phyloP scores from a whole-genome alignment of 2,888 invertebrate species.

The Ethmia dodecea region DNA sequence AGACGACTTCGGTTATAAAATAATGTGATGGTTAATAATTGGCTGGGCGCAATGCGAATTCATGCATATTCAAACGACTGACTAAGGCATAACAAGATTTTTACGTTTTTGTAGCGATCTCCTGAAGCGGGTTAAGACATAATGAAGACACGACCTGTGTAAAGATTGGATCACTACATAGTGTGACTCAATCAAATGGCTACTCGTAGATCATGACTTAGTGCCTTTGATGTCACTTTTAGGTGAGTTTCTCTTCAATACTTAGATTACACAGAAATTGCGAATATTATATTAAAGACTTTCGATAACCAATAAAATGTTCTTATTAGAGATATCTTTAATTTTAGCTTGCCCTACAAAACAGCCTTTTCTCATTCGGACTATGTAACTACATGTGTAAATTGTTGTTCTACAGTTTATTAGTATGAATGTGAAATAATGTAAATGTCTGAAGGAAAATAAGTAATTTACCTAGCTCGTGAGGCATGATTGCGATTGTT shows the following conservation, averaged over 20 bases:
- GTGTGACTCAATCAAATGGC: slow-evolving; percentile 30
- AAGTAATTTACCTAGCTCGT: too few species aligned
- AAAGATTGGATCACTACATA: slow-evolving; percentile 29
- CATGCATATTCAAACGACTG: slow-evolving; percentile 30
- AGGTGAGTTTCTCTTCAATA: slow-evolving; percentile 49
- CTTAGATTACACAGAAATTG: slow-evolving; percentile 26
- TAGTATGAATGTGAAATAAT: neutral
- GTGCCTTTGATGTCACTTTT: slow-evolving; percentile 37
- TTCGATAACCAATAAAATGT: slow-evolving; percentile 6
- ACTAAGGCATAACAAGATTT: slow-evolving; percentile 59
- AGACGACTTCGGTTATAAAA: slow-evolving; percentile 20
- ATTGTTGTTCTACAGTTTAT: neutral
- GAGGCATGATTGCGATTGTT: too few species aligned
- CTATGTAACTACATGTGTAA: slow-evolving; percentile 47
- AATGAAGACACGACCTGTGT: slow-evolving; percentile 29
- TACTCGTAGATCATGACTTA: slow-evolving; percentile 31
- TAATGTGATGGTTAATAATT: slow-evolving; percentile 49
- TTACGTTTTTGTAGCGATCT: slow-evolving; percentile 65
- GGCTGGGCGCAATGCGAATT: slow-evolving; percentile 46
- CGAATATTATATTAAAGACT: slow-evolving; percentile 33
- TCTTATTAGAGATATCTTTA: slow-evolving; percentile 9
- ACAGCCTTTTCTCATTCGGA: slow-evolving; percentile 24
- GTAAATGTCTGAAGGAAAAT: too few species aligned
- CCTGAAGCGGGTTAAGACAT: slow-evolving; percentile 60
- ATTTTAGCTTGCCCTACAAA: too few species aligned